A percentile compares a stretch with the other conserved stretches of the same genome.
These are phyloP conservation scores for Sebastes matsubarae DNA, from an alignment of 2,797 vertebrate genomes.

Conservation along the genomic window DNA sequence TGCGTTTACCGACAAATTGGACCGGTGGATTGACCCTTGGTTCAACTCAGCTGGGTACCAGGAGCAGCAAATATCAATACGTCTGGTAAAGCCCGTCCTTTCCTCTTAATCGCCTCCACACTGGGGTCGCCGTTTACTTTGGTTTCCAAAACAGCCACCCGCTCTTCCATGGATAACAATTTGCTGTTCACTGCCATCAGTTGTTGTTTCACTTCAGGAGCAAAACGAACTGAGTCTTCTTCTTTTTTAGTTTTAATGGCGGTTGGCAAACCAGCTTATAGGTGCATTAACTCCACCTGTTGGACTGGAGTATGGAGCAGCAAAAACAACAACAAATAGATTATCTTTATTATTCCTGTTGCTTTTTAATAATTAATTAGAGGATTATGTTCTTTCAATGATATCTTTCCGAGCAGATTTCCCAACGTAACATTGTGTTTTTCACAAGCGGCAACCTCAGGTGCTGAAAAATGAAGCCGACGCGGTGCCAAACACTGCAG, in stretches of 20 bases:
- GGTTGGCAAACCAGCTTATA: background rate
- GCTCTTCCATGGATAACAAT: too few species aligned
- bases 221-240: background rate
- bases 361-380: background rate
- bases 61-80: conserved; percentile 71
- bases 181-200: background rate
- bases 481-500: background rate
- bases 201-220: background rate
- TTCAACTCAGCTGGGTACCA: conserved; percentile 66
- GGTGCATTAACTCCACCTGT: background rate
- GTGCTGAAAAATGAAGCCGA: background rate
- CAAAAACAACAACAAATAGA: background rate
- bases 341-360: background rate
- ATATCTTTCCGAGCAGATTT: background rate
- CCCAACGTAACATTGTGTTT: background rate
- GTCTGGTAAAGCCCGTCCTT: conserved; percentile 46
- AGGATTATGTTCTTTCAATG: background rate
- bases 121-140: background rate
- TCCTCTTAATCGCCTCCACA: background rate
- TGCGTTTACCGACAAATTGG: conserved; percentile 78
- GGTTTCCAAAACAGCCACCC: background rate
- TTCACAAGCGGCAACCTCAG: background rate
- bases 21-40: conserved; percentile 67
- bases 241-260: background rate
- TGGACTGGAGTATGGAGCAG: background rate